Base-by-base conservation (phyloP, 2,888 invertebrate genomes). In the Oligia strigilis region DNA sequence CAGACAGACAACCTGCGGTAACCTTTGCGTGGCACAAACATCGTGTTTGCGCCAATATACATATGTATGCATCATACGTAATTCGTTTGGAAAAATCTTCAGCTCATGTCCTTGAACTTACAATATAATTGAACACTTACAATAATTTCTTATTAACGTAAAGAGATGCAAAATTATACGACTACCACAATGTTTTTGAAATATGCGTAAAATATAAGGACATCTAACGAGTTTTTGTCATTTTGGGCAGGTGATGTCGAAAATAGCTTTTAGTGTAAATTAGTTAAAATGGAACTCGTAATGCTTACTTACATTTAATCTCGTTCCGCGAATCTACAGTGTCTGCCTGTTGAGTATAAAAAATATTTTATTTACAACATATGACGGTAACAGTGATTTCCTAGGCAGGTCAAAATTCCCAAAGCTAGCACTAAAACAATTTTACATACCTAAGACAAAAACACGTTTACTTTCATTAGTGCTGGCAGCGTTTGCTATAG, bases 401-500 rank as follows among this genome's bases (percentile, higher is more conserved):
- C 64, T 29, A 74, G 70, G 64, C n/a, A 62, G 64, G 36, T 52
- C 19, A 72, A 72, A 73, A 73, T 72, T n/a, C 77, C 49, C 67
- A 77, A 79, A 86, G 67, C 62, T 82, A 85, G 78, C 73, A 80
- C 64, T 66, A 72, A 85, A 82, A 84, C 19, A 79, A 86, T 85
- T 79, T 85, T 77, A 77, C 70, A 82, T 81, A 85, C 82, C 80
- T 65, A 84, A 81, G 66, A 80, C 55, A 81, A 80, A 84, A 89
- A 91, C 92, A 85, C 82, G 88, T 90, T 88, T 90, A 85, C 86
- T 91, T 91, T 91, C 87, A 85, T 89, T 81, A 87, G 77, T 81
- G 81, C 65, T 80, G 65, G 78, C 80, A 82, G 86, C 90, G 91
- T 90, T 90, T 91, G 89, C 87, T 75, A 80, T 79, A 82, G 80